Evolutionary conservation across 2,113 vertebrate genomes (phyloP).

Genomic region (Grus americana): DNA sequence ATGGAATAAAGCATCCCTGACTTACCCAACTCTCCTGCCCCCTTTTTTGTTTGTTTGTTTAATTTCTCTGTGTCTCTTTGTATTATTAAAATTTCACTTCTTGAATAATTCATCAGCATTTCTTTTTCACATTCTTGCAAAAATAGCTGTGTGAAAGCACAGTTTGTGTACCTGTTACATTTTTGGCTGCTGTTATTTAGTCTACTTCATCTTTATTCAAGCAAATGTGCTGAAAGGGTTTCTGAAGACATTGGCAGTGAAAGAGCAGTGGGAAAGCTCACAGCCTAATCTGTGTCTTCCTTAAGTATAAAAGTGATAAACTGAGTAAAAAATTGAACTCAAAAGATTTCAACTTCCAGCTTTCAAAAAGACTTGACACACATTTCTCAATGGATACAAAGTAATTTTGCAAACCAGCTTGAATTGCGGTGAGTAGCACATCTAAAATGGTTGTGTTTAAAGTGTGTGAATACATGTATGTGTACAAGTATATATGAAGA

Average conservation of each 20-base stretch:
- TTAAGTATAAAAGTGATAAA: neutral
- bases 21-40: neutral
- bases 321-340: neutral
- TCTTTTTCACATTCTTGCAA: neutral
- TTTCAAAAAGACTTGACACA: neutral
- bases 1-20: neutral
- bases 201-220: neutral
- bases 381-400: neutral
- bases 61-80: neutral
- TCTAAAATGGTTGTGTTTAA: neutral
- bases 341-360: neutral
- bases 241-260: neutral
- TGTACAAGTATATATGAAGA: neutral
- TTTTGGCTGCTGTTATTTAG: neutral
- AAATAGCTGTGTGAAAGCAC: neutral
- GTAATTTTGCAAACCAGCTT: neutral
- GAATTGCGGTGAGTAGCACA: neutral
- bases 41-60: neutral
- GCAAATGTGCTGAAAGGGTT: neutral
- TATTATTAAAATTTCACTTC: neutral
- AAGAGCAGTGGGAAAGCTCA: neutral
- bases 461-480: accelerated
- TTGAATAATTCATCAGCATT: neutral
- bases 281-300: neutral
- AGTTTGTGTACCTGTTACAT: neutral